Conservation (phyloP, 2,888 invertebrate species). For the Scrobipalpa atriplicella region DNA sequence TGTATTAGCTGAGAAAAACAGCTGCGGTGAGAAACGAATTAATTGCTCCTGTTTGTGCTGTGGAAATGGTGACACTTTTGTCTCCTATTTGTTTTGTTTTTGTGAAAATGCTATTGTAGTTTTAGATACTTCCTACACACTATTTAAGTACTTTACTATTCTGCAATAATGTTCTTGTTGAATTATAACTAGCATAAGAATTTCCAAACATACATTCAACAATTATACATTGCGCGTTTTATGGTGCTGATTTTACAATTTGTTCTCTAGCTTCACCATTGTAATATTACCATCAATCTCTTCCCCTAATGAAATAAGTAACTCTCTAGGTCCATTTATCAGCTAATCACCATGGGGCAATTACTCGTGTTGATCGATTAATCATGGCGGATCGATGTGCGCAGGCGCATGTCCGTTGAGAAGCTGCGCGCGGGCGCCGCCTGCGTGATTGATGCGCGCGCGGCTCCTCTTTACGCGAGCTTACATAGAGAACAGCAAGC, state of each 20-base stretch:
- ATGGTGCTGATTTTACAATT: constrained; percentile 4
- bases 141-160: too few species aligned
- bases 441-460: constrained; percentile 9
- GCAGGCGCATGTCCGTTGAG: constrained; percentile 27
- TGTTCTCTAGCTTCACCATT: neutral
- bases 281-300: neutral
- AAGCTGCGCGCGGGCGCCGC: constrained; percentile 12
- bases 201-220: neutral
- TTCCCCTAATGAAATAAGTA: constrained; percentile 10
- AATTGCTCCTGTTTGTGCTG: neutral
- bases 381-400: constrained; percentile 29
- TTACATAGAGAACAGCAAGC: neutral
- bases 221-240: neutral
- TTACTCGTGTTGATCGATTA: constrained; percentile 43
- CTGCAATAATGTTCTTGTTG: too few species aligned
- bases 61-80: neutral
- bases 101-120: neutral
- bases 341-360: constrained; percentile 40
- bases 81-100: neutral
- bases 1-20: constrained; percentile 21
- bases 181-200: too few species aligned
- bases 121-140: too few species aligned
- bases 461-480: constrained; percentile 14
- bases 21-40: neutral
- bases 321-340: constrained; percentile 27